Conservation (phyloP, 2,888 invertebrate genomes). For the Magallana nippona region DNA sequence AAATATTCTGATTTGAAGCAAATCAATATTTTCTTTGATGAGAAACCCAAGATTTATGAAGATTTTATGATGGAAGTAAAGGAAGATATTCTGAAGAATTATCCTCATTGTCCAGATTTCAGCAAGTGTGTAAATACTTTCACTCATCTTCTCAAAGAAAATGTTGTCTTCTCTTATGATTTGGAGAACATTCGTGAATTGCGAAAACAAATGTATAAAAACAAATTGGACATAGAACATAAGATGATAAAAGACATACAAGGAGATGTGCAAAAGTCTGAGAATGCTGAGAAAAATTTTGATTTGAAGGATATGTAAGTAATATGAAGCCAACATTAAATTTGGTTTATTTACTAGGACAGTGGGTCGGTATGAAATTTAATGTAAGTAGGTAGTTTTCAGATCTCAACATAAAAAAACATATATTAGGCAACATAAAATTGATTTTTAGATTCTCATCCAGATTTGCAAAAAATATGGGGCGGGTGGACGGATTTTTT, state of each 20-base stretch:
- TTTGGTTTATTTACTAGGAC: too few species aligned
- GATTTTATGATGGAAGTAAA: slow-evolving; percentile 9
- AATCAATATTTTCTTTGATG: background rate
- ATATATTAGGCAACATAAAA: too few species aligned
- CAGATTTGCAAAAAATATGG: too few species aligned
- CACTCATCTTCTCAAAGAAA: background rate
- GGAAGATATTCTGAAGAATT: background rate
- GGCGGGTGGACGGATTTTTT: too few species aligned
- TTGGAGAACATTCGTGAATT: background rate
- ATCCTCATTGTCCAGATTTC: slow-evolving; percentile 1
- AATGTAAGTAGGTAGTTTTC: too few species aligned
- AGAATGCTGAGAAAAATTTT: background rate
- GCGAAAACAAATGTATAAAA: slow-evolving; percentile 21
- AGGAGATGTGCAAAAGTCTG: background rate
- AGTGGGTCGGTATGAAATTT: too few species aligned
- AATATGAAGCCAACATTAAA: background rate
- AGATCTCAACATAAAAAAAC: too few species aligned
- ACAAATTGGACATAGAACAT: background rate
- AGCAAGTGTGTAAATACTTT: slow-evolving; percentile 1
- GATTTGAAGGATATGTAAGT: slow-evolving; percentile 10
- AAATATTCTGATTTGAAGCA: background rate
- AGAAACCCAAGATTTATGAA: background rate
- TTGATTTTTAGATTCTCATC: too few species aligned
- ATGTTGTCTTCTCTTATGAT: slow-evolving; percentile 8
- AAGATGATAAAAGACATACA: background rate